Evolutionary conservation across 2,113 vertebrate species (phyloP), one percentile per base, ranked within the genome.

Genomic region (Chitala chitala): DNA sequence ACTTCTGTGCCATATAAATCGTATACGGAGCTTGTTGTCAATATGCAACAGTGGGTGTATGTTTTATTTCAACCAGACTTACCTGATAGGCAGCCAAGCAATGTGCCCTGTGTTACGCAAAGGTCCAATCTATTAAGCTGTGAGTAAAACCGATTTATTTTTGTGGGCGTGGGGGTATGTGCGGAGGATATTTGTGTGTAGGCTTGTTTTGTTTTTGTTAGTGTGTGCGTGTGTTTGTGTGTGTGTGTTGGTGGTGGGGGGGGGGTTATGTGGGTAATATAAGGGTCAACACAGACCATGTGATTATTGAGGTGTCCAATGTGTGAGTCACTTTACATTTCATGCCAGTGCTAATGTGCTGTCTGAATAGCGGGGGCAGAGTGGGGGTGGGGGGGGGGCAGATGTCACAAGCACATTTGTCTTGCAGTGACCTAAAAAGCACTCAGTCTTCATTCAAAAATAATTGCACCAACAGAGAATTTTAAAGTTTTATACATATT

Each of bases 381-480:
- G n/a, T n/a, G n/a, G n/a, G n/a, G n/a, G n/a, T n/a, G n/a, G n/a
- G n/a, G n/a, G n/a, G n/a, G n/a, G n/a, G n/a, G 63, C 68, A 42
- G 70, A n/a, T 53, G 65, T 71, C 66, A 75, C 75, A 55, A n/a
- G 48, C 74, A 73, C 53, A 78, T 77, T 80, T 75, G 36, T 82
- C 72, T 77, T 76, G 26, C 59, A 76, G 71, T 78, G 78, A 83
- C 75, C 81, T 77, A 74, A 84, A 84, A 84, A 76, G 56, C 65
- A 64, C 75, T 73, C 74, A 70, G 61, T 59, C 73, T 77, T 88
- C 83, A 86, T 89, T 74, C 85, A 90, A 88, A 82, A 86, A 64
- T 85, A 72, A 86, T 84, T 6, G 20, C 12, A 75, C 84, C 81
- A 82, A 69, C 71, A 76, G 80, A 77, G 63, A 78, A 77, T 69